These are phyloP conservation scores for Gymnorhina tibicen DNA, from an alignment of 2,113 vertebrate species.

Conservation along the genomic window DNA sequence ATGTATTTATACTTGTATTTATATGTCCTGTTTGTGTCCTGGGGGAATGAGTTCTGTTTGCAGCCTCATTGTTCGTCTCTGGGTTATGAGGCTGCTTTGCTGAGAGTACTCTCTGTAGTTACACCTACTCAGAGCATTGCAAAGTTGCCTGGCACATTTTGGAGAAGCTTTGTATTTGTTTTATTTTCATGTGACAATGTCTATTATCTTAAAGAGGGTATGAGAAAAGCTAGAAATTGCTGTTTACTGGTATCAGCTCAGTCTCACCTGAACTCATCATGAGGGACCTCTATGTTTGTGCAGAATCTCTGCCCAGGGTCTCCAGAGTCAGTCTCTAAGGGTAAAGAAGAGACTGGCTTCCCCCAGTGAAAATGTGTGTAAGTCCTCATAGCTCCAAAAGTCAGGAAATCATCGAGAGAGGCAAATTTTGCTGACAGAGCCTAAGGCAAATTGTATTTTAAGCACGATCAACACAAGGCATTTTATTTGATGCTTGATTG, in stretches of 20 bases:
- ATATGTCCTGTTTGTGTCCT: background rate
- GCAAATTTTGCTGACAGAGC: constrained; percentile 22
- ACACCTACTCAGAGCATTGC: background rate
- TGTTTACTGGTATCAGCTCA: background rate
- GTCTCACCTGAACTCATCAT: background rate
- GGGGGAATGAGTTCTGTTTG: background rate
- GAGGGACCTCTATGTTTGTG: background rate
- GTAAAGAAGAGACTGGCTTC: background rate
- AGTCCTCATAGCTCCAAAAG: background rate
- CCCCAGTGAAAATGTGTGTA: background rate
- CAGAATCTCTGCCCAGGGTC: background rate
- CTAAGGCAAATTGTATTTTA: constrained; percentile 1
- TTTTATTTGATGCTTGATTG: background rate
- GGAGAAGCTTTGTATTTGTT: background rate
- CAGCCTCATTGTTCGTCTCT: background rate
- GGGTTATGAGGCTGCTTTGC: background rate
- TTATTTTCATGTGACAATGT: background rate
- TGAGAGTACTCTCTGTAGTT: background rate
- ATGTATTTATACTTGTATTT: background rate
- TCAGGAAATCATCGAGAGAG: background rate
- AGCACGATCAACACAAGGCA: background rate
- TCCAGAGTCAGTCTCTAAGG: background rate
- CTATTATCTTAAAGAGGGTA: background rate
- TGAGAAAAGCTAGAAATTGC: background rate
- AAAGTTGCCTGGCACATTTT: background rate